These are phyloP conservation scores for Brienomyrus brachyistius DNA, from an alignment of 2,113 vertebrate species.

Conservation along the genomic window DNA sequence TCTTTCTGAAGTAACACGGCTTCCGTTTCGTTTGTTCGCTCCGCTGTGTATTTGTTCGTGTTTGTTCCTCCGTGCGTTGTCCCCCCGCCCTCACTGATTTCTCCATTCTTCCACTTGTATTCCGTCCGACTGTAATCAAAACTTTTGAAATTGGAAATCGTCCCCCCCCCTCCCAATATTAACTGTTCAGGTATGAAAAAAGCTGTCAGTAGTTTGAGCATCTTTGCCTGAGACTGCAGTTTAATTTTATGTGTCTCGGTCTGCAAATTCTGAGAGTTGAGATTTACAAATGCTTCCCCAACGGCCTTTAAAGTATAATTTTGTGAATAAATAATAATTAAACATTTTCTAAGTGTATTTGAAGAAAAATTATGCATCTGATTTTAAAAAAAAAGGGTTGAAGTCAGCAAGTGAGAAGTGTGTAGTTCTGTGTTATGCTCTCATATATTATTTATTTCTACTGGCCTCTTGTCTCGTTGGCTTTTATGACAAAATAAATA, in stretches of 20 bases:
- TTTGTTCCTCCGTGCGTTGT: neutral
- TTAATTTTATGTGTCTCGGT: neutral
- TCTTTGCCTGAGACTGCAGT: neutral
- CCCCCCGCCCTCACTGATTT: conserved; percentile 11
- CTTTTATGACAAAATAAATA: conserved; percentile 36
- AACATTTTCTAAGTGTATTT: neutral
- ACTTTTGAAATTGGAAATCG: neutral
- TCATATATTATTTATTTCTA: neutral
- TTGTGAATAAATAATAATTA: neutral
- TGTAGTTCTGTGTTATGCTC: neutral
- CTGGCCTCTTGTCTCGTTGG: neutral
- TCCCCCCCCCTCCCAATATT: neutral
- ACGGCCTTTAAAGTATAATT: neutral
- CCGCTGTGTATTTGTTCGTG: neutral
- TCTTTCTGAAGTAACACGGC: neutral
- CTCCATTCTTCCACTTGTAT: conserved; percentile 13
- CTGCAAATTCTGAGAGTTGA: neutral
- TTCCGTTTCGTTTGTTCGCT: neutral
- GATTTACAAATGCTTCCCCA: neutral
- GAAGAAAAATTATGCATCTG: neutral
- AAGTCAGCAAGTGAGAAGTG: neutral
- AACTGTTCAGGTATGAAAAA: conserved; percentile 2
- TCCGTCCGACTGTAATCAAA: too few relatives aligned
- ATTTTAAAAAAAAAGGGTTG: neutral
- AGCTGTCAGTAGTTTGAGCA: neutral